A percentile compares a stretch with the other conserved stretches of the same genome.
phyloP scores from a whole-genome alignment of 1,140 invertebrate genomes.

The Telenomus remus region DNA sequence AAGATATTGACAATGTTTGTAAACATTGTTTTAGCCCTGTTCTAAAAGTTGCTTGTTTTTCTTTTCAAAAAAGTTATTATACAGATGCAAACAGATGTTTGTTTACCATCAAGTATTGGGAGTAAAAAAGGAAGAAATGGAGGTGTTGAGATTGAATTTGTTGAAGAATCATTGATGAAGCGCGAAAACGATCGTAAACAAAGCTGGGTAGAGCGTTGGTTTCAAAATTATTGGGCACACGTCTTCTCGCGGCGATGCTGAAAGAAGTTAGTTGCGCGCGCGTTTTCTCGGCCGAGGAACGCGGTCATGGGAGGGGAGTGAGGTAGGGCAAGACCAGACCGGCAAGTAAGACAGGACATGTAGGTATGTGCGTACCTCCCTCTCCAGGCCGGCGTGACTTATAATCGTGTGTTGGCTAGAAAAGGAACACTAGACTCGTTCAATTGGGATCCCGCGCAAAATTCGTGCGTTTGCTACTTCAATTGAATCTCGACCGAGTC shows the following conservation, averaged over 20 bases:
- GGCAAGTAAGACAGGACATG: constrained; percentile 42
- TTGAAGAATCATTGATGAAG: not conserved
- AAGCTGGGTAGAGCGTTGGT: not conserved
- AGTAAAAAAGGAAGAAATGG: constrained; percentile 20
- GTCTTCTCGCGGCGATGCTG: constrained; percentile 13
- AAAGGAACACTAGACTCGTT: constrained; percentile 6
- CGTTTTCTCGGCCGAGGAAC: constrained; percentile 4
- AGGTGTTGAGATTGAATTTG: not conserved
- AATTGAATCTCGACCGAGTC: constrained; percentile 37
- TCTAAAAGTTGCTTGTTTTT: too few relatives aligned
- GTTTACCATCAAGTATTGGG: too few relatives aligned
- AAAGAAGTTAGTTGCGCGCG: constrained; percentile 31
- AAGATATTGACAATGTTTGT: too few relatives aligned
- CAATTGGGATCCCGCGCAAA: constrained; percentile 32
- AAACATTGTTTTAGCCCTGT: too few relatives aligned
- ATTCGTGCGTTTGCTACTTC: constrained; percentile 21
- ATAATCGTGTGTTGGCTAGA: constrained; percentile 25
- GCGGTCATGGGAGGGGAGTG: constrained; percentile 8
- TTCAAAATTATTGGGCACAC: constrained; percentile 8
- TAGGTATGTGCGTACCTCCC: constrained; percentile 38
- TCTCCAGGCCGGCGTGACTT: constrained; percentile 22
- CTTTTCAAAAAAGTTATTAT: too few relatives aligned
- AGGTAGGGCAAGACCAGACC: constrained; percentile 51
- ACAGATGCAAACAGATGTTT: too few relatives aligned
- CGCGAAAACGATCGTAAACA: not conserved